These are phyloP conservation scores for Oreotrochilus melanogaster DNA, from an alignment of 2,113 vertebrate species.

Conservation along the genomic window DNA sequence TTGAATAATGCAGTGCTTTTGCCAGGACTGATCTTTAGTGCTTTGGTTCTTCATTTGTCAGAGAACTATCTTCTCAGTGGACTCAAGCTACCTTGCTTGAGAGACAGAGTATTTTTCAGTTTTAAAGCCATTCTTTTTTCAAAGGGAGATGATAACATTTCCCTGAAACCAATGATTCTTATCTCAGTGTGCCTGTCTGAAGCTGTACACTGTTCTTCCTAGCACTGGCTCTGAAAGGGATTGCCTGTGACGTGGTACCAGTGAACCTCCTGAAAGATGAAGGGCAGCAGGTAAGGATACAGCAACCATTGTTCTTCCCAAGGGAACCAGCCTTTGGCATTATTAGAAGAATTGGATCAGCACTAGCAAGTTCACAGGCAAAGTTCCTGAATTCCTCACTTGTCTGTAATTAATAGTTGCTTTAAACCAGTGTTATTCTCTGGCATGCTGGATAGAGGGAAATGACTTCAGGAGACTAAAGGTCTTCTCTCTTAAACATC, in stretches of 20 bases:
- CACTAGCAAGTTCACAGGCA: not conserved
- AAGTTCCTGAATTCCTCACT: constrained; percentile 1
- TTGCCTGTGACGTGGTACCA: constrained; percentile 86
- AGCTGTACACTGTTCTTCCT: not conserved
- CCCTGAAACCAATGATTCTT: not conserved
- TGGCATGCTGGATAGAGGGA: not conserved
- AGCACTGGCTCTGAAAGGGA: constrained; percentile 95
- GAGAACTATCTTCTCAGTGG: not conserved
- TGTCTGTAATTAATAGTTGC: not conserved
- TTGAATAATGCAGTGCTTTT: not conserved
- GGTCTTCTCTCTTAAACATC: not conserved
- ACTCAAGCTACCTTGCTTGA: not conserved
- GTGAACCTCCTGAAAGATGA: constrained; percentile 91
- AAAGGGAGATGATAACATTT: not conserved
- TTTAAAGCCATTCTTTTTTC: not conserved
- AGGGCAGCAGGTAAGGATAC: constrained; percentile 89
- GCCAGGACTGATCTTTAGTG: not conserved
- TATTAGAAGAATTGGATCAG: not conserved
- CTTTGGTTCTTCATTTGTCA: not conserved
- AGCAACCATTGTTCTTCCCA: not conserved
- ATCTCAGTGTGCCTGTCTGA: not conserved
- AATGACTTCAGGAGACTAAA: not conserved
- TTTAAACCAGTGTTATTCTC: not conserved
- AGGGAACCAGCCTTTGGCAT: not conserved
- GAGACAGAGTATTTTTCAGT: not conserved